A percentile compares a stretch with the other conserved stretches of the same genome.
Evolutionary conservation across 2,888 invertebrate species (phyloP).

Genomic region (Polydrusus pterygomalis): DNA sequence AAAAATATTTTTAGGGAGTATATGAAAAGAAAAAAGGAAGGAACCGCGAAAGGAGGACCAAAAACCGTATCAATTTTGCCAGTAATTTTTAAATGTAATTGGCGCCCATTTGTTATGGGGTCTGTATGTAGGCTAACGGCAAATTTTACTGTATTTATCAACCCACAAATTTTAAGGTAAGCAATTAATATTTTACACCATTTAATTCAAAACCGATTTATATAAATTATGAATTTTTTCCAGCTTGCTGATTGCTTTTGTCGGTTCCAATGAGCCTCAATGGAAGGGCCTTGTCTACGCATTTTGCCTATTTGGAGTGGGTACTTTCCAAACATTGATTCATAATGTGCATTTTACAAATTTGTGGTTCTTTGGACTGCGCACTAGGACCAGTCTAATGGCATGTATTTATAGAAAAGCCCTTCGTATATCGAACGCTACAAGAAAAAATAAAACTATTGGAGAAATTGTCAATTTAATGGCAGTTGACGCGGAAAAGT

Average conservation of each 20-base stretch:
- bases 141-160: conserved; percentile 74
- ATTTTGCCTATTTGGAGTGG: conserved; percentile 72
- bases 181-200: too few species aligned
- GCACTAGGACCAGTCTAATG: conserved; percentile 74
- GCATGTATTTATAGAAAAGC: conserved; percentile 75
- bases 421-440: conserved; percentile 68
- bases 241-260: conserved; percentile 67
- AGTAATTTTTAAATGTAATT: conserved; percentile 73
- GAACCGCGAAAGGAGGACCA: conserved; percentile 49
- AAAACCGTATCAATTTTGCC: conserved; percentile 70
- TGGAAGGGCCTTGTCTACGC: conserved; percentile 78
- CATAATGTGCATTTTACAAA: conserved; percentile 75
- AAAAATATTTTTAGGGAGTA: conserved; percentile 75
- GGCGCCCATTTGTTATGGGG: conserved; percentile 71
- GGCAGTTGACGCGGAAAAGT: conserved; percentile 71
- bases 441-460: conserved; percentile 70
- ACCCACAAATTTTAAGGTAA: conserved; percentile 75
- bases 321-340: conserved; percentile 73
- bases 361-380: conserved; percentile 75
- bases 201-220: not conserved
- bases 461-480: conserved; percentile 74
- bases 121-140: conserved; percentile 72
- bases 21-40: conserved; percentile 78
- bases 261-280: conserved; percentile 63
- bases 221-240: not conserved